A percentile compares a stretch with the other conserved stretches of the same genome.
Conservation (phyloP, 2,113 vertebrate genomes). For the Struthio camelus region DNA sequence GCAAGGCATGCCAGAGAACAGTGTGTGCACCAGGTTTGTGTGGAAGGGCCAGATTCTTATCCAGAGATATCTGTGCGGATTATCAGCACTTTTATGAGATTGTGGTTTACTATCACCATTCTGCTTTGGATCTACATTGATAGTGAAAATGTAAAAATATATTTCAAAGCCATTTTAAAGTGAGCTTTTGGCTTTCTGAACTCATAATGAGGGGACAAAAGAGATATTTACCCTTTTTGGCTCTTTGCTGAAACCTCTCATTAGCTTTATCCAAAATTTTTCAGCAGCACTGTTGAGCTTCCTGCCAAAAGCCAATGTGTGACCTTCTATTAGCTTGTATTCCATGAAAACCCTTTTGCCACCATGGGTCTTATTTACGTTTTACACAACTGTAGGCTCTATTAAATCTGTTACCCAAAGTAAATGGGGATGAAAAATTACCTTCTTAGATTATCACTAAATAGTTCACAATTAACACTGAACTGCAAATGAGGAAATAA, state of each 20-base stretch:
- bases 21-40: not conserved
- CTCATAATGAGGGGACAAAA: not conserved
- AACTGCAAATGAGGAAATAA: slow-evolving; percentile 75
- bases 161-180: slow-evolving; percentile 1
- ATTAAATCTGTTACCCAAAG: slow-evolving; percentile 54
- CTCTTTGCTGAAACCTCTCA: slow-evolving; percentile 6
- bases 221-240: not conserved
- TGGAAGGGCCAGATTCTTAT: slow-evolving; percentile 34
- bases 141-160: not conserved
- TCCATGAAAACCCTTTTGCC: not conserved
- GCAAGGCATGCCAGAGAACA: slow-evolving; percentile 53
- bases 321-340: slow-evolving; percentile 1
- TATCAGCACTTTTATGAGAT: not conserved
- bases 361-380: slow-evolving; percentile 18
- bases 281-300: not conserved
- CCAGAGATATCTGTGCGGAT: slow-evolving; percentile 33
- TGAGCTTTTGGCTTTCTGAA: slow-evolving; percentile 19
- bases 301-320: slow-evolving; percentile 42
- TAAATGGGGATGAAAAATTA: slow-evolving; percentile 72
- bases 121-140: not conserved
- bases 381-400: slow-evolving; percentile 26
- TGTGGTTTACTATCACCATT: not conserved
- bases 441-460: slow-evolving; percentile 70
- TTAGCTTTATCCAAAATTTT: slow-evolving; percentile 43
- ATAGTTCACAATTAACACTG: slow-evolving; percentile 73